Evolutionary conservation across 2,888 invertebrate species (phyloP), one percentile per base, ranked within the genome.

Genomic region (Parasteatoda lunata): DNA sequence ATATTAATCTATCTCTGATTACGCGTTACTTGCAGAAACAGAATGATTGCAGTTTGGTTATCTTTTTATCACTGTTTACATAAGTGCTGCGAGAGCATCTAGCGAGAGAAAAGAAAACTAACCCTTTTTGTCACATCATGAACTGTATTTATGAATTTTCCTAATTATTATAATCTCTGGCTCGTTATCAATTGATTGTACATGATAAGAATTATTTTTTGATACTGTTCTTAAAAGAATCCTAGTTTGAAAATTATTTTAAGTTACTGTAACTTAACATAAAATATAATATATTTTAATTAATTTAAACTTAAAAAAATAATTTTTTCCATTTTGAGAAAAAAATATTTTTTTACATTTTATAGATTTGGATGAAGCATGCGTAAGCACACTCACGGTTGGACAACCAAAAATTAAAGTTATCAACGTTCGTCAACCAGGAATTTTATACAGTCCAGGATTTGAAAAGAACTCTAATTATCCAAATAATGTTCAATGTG

Each of bases 401-500:
- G 54, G 52, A 5, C 47, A 30, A 5, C 52, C 48, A n/a, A 47
- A 13, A 11, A 76, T 79, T 11, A 76, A 79, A 48, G 76, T 85
- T 5, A 85, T 85, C 5, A 9, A 9, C 11, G 84, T 85, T 0
- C 54, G n/a, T 0, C 47, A 48, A 65, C 66, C 11, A n/a, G 86
- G 86, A 15, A 66, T 30, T 3, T 47, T 86, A 49, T 77, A 81
- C 77, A 86, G 86, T 59, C 86, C 86, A 15, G 86, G 86, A n/a
- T 86, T 72, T 45, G 70, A 81, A 13, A 68, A 77, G 15, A 77
- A 81, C 30, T 5, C 66, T 47, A 49, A 15, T 45, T 86, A 86
- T n/a, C 86, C 86, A 0, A 73, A 86, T n/a, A 54, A 66, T 4
- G 68, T 86, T 2, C 49, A 68, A 15, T 86, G 86, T 15, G 45